These are phyloP conservation scores for Chaetops frenatus DNA, from an alignment of 2,113 vertebrate species.

Conservation along the genomic window DNA sequence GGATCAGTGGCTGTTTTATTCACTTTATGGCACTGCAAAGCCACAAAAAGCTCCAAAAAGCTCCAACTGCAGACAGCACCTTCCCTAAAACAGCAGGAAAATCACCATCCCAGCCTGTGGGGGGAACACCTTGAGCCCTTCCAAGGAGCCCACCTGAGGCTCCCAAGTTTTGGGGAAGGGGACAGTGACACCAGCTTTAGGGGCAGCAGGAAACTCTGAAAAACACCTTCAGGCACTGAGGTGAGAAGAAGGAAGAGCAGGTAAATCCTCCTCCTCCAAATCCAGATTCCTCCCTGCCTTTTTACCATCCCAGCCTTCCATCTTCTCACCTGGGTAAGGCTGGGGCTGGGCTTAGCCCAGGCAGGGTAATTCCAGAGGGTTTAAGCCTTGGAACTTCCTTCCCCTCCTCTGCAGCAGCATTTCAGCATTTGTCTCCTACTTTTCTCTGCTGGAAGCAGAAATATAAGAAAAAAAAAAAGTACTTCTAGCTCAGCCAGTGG, in stretches of 20 bases:
- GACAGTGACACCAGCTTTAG: neutral
- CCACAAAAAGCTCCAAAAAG: too few species aligned
- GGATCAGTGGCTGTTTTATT: rapidly evolving
- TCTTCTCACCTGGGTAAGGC: neutral
- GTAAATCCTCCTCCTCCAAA: neutral
- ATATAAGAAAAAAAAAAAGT: neutral
- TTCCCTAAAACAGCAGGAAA: neutral
- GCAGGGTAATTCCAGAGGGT: neutral
- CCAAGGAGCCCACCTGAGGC: neutral
- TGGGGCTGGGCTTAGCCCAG: neutral
- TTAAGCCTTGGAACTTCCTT: neutral
- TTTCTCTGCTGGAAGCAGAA: conserved; percentile 8
- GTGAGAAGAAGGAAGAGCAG: neutral
- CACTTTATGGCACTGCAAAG: neutral
- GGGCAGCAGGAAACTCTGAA: neutral
- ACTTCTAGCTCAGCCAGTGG: conserved; percentile 2
- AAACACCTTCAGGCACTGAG: rapidly evolving
- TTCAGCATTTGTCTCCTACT: neutral
- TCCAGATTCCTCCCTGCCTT: neutral
- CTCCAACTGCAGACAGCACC: rapidly evolving
- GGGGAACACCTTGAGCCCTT: neutral
- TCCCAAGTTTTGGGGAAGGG: neutral
- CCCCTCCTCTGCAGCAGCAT: neutral
- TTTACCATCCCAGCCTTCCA: neutral
- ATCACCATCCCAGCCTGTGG: too few species aligned